phyloP scores from a whole-genome alignment of 2,113 vertebrate genomes.

The Zingel zingel region DNA sequence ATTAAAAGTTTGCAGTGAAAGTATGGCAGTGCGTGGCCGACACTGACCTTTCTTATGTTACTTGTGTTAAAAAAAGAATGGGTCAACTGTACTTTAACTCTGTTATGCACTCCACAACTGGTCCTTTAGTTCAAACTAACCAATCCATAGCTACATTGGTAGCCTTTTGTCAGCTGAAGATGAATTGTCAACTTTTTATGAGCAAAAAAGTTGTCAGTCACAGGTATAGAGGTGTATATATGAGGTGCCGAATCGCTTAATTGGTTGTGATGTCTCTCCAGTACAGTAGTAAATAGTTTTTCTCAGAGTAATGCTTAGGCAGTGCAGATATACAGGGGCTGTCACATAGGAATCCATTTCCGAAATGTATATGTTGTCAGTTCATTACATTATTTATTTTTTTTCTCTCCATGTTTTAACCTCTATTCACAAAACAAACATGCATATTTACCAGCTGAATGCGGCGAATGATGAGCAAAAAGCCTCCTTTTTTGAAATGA shows the following conservation, averaged over 20 bases:
- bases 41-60: constrained; percentile 15
- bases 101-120: constrained; percentile 32
- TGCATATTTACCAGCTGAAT: constrained; percentile 29
- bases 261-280: constrained; percentile 5
- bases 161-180: constrained; percentile 29
- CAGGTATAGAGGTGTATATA: constrained; percentile 17
- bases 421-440: constrained; percentile 28
- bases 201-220: constrained; percentile 1
- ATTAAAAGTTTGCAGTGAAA: constrained; percentile 19
- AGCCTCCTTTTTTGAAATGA: constrained; percentile 29
- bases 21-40: neutral
- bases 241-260: neutral
- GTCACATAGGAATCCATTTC: constrained; percentile 34
- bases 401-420: constrained; percentile 26
- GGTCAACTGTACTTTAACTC: constrained; percentile 21
- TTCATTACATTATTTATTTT: constrained; percentile 72
- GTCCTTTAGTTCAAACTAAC: constrained; percentile 27
- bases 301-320: neutral
- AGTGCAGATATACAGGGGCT: neutral
- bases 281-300: constrained; percentile 13
- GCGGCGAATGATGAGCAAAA: constrained; percentile 14
- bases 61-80: neutral
- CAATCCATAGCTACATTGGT: neutral
- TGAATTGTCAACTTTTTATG: constrained; percentile 16
- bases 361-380: constrained; percentile 67